These are phyloP conservation scores for Hydrozoanthus gracilis DNA, from an alignment of 92 coral and sea anemone species.

Conservation along the genomic window DNA sequence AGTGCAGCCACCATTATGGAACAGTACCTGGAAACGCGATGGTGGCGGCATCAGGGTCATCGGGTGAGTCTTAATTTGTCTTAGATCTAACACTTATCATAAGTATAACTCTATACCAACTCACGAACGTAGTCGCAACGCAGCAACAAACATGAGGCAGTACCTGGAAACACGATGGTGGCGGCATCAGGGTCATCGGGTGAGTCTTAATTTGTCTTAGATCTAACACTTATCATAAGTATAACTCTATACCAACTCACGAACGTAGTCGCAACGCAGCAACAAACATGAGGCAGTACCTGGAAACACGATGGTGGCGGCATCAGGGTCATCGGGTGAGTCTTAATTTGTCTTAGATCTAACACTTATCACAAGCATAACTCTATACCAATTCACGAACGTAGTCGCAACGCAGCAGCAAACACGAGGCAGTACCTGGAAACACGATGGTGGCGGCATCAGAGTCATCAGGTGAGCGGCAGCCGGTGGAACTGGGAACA, in stretches of 20 bases:
- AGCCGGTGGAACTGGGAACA: constrained; percentile 96
- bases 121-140: not conserved
- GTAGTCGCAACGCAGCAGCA: not conserved
- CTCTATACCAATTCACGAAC: not conserved
- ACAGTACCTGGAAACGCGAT: constrained; percentile 81
- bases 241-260: not conserved
- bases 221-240: no score
- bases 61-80: constrained; percentile 85
- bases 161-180: constrained; percentile 95
- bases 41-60: constrained; percentile 95
- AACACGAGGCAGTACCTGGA: constrained; percentile 68
- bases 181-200: constrained; percentile 87
- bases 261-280: not conserved
- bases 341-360: no score
- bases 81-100: no score
- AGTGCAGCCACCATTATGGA: not conserved
- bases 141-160: no score
- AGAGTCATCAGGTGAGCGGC: constrained; percentile 96
- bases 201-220: constrained; percentile 70
- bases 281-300: constrained; percentile 48
- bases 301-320: constrained; percentile 94
- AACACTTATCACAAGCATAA: not conserved
- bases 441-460: constrained; percentile 94
- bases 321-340: constrained; percentile 88
- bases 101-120: not conserved